Evolutionary conservation across 2,113 vertebrate species (phyloP).

Genomic region (Genyomyrus donnyi): DNA sequence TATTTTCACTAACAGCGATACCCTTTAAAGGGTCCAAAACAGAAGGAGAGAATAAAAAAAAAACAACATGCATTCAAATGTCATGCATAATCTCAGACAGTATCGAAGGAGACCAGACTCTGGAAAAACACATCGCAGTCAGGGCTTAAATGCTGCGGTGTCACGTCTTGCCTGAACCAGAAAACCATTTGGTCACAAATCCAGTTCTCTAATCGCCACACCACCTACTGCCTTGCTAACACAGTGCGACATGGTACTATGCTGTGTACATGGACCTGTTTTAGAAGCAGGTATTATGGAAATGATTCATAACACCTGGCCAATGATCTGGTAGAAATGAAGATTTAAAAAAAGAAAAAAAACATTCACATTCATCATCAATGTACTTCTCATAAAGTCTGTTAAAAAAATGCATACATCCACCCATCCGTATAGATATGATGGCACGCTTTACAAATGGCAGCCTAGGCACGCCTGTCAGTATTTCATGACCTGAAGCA

Average conservation of each 20-base stretch:
- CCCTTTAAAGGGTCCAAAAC: not conserved
- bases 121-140: not conserved
- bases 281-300: not conserved
- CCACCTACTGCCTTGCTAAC: not conserved
- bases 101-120: not conserved
- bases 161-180: not conserved
- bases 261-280: not conserved
- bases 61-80: not conserved
- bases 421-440: not conserved
- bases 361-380: not conserved
- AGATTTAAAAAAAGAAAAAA: not conserved
- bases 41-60: not conserved
- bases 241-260: not conserved
- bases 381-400: not conserved
- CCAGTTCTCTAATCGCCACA: not conserved
- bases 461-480: not conserved
- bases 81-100: not conserved
- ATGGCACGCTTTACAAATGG: not conserved
- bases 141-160: not conserved
- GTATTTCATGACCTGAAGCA: not conserved
- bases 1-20: not conserved
- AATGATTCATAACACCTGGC: not conserved
- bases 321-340: not conserved
- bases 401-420: not conserved
- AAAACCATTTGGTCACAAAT: conserved; percentile 3